Evolutionary conservation across 2,113 vertebrate species (phyloP), one percentile per base, ranked within the genome.

Genomic region (Salvelinus sp.): DNA sequence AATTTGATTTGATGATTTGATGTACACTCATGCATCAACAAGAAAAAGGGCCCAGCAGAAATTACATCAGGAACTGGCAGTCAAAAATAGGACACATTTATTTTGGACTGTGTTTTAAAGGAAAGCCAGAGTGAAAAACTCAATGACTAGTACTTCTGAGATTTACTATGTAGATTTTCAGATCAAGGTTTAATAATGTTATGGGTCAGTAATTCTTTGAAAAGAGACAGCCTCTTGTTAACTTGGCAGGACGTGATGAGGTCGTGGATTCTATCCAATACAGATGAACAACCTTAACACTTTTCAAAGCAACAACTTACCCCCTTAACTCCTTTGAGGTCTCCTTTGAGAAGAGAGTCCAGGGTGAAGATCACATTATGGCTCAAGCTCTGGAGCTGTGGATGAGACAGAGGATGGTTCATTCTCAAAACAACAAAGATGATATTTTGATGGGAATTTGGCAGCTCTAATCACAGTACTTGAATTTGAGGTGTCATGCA

Each of bases 311-410:
- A 54, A 73, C 87, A 54, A 73, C 87, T 88, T 73, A 88, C 87
- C 91, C 95, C 95, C 90, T 96, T 96, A 68, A 96, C 93, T 76
- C 95, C 95, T 87, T 96, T 96, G 16, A 96, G 89, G 79, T 96
- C 95, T 82, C 95, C 95, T 92, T 96, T 96, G 69, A 96, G 88
- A 73, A 96, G 91, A 50, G 95, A 96, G 89, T 96, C 95, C 94
- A 96, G 88, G 60, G 95, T 96, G 90, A 96, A 96, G 90, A 96
- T 96, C 84, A 96, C 95, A 92, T 96, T 96, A 92, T 96, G 95
- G 90, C 94, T 96, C 90, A 96, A 91, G 48, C 92, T 94, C 83
- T 96, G 95, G 75, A 96, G 93, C 95, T 96, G 84, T 76, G 27
- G 50, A 28, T 73, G 66, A 84, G 77, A 76, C 2, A 76, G 25